Evolutionary conservation across 2,888 invertebrate species (phyloP), one percentile per base, ranked within the genome.

Genomic region (Pseudoips prasinana): DNA sequence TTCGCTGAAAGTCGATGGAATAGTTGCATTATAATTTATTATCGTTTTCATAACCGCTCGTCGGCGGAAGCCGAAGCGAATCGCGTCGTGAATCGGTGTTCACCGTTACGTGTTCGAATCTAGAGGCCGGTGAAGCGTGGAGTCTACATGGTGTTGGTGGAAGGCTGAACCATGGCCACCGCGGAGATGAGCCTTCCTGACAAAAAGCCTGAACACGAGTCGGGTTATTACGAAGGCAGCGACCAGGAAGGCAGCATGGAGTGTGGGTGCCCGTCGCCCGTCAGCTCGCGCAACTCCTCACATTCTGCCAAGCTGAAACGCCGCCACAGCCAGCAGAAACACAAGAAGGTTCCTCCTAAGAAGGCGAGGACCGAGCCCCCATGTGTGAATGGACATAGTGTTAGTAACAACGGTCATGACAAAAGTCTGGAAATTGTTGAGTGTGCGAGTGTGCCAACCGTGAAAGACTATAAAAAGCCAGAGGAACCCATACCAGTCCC

Each of bases 181-280:
- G 80, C 75, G 66, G 90, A 89, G 68, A 92, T 92, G 91, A 90
- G 88, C 66, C 79, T 90, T 55, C 91, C 91, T 55, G 86, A 88
- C 64, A 92, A 92, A 59, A 91, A 92, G 61, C 90, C 91, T 56
- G 93, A 93, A 58, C 93, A 95, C 90, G 95, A 95, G 88, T 95
- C 95, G 76, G 95, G 95, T 48, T 95, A 94, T 75, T 95, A 94
- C 90, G 95, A 95, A 82, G 94, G 94, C 57, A 92, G 92, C 72
- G 90, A 91, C 65, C 90, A 91, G 64, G 92, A 92, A 68, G 90
- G 91, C 51, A 89, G 86, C 51, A 89, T 88, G 82, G 91, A 90
- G 85, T 84, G 83, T 49, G 82, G 76, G 32, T 87, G 87, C 58
- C 81, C 85, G 10, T 85, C 86, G 7, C 84, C 86, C 7, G 72